These are phyloP conservation scores for Pogonocichla stellata DNA, from an alignment of 2,113 vertebrate species.

Conservation along the genomic window DNA sequence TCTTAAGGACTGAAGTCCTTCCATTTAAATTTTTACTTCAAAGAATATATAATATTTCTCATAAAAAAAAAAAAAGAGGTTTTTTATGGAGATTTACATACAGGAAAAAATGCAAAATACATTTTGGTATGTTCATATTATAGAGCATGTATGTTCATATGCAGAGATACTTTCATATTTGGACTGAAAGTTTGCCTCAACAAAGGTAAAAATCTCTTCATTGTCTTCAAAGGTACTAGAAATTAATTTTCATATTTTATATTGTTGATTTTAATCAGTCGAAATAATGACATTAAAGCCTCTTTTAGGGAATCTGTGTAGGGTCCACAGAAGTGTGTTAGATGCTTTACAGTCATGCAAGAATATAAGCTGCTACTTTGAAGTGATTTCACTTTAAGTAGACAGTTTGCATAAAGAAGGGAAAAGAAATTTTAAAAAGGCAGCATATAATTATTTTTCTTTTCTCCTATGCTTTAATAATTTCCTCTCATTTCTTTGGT, in stretches of 20 bases:
- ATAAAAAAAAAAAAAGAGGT: fast-evolving
- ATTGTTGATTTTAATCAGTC: background rate
- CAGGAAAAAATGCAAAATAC: background rate
- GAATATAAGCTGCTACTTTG: background rate
- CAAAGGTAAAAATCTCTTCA: background rate
- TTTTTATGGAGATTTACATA: background rate
- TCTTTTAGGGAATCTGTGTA: background rate
- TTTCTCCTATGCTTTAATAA: background rate
- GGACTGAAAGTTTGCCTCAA: background rate
- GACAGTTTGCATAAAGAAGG: background rate
- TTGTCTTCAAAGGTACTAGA: background rate
- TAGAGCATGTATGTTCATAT: background rate
- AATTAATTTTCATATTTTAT: background rate
- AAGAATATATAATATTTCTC: background rate
- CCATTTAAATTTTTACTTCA: background rate
- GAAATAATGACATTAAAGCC: background rate
- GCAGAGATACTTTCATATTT: background rate
- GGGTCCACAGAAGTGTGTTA: background rate
- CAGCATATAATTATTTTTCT: background rate
- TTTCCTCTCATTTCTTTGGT: background rate
- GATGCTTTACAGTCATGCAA: background rate
- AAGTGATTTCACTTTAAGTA: background rate
- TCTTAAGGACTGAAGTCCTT: background rate
- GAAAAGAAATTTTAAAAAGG: fast-evolving
- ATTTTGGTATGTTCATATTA: background rate